Base-by-base conservation (phyloP, 92 coral and sea anemone genomes). In the Parazoanthus swiftii region DNA sequence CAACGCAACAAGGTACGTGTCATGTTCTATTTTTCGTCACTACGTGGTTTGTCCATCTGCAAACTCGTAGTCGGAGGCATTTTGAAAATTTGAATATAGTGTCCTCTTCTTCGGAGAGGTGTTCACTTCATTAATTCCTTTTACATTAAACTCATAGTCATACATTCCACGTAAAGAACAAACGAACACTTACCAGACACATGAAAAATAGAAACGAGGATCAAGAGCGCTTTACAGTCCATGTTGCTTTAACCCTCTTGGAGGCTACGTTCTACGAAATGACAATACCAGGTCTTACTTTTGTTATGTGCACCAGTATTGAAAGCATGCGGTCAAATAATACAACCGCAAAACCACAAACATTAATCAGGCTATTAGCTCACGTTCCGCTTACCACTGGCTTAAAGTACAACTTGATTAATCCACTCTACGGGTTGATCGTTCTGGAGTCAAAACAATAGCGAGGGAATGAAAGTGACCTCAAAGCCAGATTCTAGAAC, bases 361-460 rank as follows among this genome's bases (percentile, higher is more conserved):
- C 81, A 76, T 76, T 43, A 76, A 15, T 76, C 80, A 76, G 56
- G 80, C 20, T 38, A 20, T 73, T 73, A 29, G 77, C 9, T 5
- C 43, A 23, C 35, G 77, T 73, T 73, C 77, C 18, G 37, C 77
- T 73, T 29, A 72, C 76, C n/a, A 8, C 36, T 72, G 76, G 76
- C 39, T 26, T 72, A 68, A 68, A 68, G 74, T 6, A 10, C 42
- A 14, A 36, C 76, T 72, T 36, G 76, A 15, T 36, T 72, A 9
- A 26, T 36, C 76, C 42, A 73, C 43, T 13, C 42, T 36, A 23
- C 38, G 42, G 20, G 35, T 33, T 73, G 37, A 15, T 25, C 8
- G 77, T n/a, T 70, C 5, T 70, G 20, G 74, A n/a, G 20, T 73
- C 77, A 73, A 73, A 73, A 73, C 77, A 73, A 73, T 33, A 25